Evolutionary conservation across 2,797 vertebrate species (phyloP).

Genomic region (Triplophysa bombifrons): DNA sequence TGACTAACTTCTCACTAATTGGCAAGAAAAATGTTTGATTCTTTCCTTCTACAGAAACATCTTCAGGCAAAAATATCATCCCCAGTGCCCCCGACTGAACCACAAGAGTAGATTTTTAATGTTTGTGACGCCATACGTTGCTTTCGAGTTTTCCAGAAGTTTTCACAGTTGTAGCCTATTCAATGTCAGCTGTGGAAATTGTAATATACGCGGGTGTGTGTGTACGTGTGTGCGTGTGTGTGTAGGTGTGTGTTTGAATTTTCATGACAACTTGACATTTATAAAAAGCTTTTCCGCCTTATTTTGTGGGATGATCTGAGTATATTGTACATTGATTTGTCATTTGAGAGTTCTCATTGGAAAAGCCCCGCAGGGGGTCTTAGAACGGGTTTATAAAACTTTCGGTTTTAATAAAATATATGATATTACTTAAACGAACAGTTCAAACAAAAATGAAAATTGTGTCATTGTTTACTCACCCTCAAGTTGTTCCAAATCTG

Average conservation of each 20-base stretch:
- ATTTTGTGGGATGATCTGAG: background rate
- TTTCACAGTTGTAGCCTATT: background rate
- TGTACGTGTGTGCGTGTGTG: background rate
- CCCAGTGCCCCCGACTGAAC: background rate
- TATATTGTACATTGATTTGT: background rate
- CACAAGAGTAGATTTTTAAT: background rate
- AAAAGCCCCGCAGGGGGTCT: background rate
- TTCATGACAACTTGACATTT: background rate
- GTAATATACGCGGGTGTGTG: background rate
- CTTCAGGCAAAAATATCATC: background rate
- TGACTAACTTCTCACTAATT: constrained; percentile 61
- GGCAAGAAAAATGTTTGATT: constrained; percentile 52
- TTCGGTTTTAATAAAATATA: background rate
- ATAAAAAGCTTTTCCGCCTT: background rate
- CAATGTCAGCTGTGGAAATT: background rate
- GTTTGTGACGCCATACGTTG: background rate
- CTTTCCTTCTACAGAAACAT: constrained; percentile 12
- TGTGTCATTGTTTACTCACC: no score
- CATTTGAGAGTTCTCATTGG: background rate
- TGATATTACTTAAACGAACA: no score
- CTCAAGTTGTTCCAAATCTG: no score
- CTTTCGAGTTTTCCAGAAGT: background rate
- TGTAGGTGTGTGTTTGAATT: background rate
- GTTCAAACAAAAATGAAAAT: no score
- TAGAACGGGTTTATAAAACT: background rate